These are phyloP conservation scores for Chrysocyon brachyurus DNA, from an alignment of 2,797 vertebrate species.

Conservation along the genomic window DNA sequence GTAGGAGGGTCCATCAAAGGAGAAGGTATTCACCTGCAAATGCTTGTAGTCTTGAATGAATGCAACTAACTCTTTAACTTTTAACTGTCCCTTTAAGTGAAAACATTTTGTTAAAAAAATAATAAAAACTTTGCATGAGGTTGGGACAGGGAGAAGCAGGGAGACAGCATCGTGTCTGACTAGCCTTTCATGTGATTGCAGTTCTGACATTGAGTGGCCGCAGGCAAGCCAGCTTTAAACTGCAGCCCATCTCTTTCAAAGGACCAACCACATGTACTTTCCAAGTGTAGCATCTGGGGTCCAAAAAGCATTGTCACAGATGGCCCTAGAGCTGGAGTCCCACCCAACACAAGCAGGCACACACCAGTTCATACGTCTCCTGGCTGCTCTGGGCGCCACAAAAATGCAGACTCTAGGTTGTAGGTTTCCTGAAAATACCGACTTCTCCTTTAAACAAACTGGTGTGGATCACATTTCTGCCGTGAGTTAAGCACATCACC, in stretches of 20 bases:
- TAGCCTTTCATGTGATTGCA: neutral
- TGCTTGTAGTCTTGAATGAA: neutral
- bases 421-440: neutral
- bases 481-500: neutral
- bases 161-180: fast-evolving
- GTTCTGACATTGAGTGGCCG: fast-evolving
- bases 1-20: neutral
- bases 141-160: neutral
- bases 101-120: neutral
- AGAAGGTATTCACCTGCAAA: neutral
- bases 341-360: neutral
- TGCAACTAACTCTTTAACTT: neutral
- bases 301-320: neutral
- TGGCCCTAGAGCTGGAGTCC: neutral
- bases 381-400: no score
- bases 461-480: neutral
- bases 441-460: neutral
- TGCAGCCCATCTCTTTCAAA: neutral
- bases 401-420: neutral
- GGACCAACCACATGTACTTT: neutral
- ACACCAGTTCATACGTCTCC: fast-evolving
- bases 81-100: neutral
- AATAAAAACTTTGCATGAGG: neutral
- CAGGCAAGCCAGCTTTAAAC: neutral
- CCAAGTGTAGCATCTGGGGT: neutral